Base-by-base conservation (phyloP, 2,113 vertebrate genomes). In the Chrysemys picta region DNA sequence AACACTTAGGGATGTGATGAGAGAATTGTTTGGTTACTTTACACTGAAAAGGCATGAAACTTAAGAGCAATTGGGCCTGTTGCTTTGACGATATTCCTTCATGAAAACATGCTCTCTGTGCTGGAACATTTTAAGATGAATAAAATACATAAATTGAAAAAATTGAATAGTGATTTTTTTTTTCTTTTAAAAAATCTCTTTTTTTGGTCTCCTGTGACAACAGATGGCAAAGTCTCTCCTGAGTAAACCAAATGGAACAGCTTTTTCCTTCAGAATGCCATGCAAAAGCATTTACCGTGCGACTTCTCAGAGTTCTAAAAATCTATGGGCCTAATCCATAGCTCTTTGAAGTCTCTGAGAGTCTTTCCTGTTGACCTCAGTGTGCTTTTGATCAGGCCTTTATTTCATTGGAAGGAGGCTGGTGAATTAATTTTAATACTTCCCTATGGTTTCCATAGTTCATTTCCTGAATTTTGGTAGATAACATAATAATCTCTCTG, bases 221-320 rank as follows among this genome's bases (percentile, higher is more conserved):
- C 94, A 96, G 94, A 97, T 95, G 96, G 96, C 88, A 89, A 95
- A 95, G 57, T 87, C 85, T 97, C 96, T 95, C 9, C 91, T 94
- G 93, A 95, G 82, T 89, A 96, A 97, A 92, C 81, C 95, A 94
- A 97, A 95, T 95, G 89, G 50, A 88, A 88, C 24, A 27, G 42
- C 80, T 95, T 96, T 96, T 93, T 93, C 85, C 94, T 92, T 79
- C 65, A 87, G 65, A 80, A 92, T 87, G 87, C 89, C 89, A 89
- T 38, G 88, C 79, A 89, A 92, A 97, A 91, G 38, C 27, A 75
- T 57, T 95, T 91, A 93, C 81, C 92, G 42, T 76, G 95, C 2
- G 0, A 65, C 72, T 96, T 8, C 84, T 94, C 56, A 86, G 72
- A 83, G 57, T 65, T 56, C n/a, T 62, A 87, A 89, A 87, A 95